Evolutionary conservation across 2,888 invertebrate genomes (phyloP).

Genomic region (Trissolcus japonicus): DNA sequence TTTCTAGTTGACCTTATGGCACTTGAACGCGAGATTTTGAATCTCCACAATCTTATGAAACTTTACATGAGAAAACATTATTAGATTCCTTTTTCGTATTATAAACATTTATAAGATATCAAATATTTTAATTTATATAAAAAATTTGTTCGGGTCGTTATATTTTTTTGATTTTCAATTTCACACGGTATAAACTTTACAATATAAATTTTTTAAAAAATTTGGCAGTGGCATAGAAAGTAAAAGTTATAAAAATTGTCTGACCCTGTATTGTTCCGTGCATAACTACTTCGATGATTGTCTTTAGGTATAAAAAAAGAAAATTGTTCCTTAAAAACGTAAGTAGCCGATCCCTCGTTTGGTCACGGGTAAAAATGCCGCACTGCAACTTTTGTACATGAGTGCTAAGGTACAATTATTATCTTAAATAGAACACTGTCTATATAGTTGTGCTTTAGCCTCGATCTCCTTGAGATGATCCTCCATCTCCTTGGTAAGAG

Average conservation of each 20-base stretch:
- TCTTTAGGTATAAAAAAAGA: constrained; percentile 6
- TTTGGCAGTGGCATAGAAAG: not conserved
- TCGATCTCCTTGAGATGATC: constrained; percentile 81
- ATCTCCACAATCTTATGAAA: constrained; percentile 34
- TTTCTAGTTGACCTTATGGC: constrained; percentile 46
- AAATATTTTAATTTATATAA: constrained; percentile 4
- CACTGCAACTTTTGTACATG: constrained; percentile 30
- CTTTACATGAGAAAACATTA: constrained; percentile 33
- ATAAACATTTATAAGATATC: constrained; percentile 1
- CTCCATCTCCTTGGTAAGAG: constrained; percentile 81
- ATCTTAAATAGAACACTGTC: constrained; percentile 77
- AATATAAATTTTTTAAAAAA: not conserved
- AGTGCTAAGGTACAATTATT: not conserved
- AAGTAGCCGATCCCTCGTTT: constrained; percentile 3
- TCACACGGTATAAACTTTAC: not conserved
- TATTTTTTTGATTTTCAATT: not conserved
- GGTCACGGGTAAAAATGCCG: not conserved
- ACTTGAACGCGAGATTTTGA: constrained; percentile 47
- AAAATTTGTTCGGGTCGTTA: not conserved
- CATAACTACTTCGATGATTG: constrained; percentile 16
- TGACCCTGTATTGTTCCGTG: not conserved
- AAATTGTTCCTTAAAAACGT: constrained; percentile 19
- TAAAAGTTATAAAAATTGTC: not conserved
- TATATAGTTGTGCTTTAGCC: constrained; percentile 80
- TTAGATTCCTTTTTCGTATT: constrained; percentile 9